Conservation (phyloP, 1,140 invertebrate genomes). For the Rhopalosiphum padi region DNA sequence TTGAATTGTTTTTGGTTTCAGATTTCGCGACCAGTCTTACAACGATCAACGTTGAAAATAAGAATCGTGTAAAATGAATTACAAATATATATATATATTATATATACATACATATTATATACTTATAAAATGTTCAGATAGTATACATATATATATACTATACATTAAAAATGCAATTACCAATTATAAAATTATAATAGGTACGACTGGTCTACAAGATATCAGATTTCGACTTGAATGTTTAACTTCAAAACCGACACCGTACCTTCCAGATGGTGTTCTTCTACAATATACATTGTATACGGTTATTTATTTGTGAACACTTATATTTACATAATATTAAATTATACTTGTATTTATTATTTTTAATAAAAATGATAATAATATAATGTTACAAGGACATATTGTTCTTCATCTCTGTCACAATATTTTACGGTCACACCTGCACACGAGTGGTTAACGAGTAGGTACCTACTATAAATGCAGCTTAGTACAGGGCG, state of each 20-base stretch:
- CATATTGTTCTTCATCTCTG: not conserved
- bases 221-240: not conserved
- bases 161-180: no score
- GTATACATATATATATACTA: no score
- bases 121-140: no score
- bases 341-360: not conserved
- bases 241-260: not conserved
- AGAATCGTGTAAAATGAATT: not conserved
- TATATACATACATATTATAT: not conserved
- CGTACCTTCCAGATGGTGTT: not conserved
- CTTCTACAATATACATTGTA: not conserved
- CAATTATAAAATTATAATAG: not conserved
- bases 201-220: not conserved
- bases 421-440: conserved; percentile 11
- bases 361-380: not conserved
- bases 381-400: conserved; percentile 1
- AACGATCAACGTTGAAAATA: not conserved
- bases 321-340: not conserved
- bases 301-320: not conserved
- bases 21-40: not conserved
- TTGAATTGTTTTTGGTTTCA: conserved; percentile 14
- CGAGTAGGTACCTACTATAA: not conserved
- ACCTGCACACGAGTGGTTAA: not conserved
- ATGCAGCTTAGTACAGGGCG: not conserved
- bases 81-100: not conserved